These are phyloP conservation scores for Myotis yumanensis DNA, from an alignment of 2,113 vertebrate genomes.

Conservation along the genomic window DNA sequence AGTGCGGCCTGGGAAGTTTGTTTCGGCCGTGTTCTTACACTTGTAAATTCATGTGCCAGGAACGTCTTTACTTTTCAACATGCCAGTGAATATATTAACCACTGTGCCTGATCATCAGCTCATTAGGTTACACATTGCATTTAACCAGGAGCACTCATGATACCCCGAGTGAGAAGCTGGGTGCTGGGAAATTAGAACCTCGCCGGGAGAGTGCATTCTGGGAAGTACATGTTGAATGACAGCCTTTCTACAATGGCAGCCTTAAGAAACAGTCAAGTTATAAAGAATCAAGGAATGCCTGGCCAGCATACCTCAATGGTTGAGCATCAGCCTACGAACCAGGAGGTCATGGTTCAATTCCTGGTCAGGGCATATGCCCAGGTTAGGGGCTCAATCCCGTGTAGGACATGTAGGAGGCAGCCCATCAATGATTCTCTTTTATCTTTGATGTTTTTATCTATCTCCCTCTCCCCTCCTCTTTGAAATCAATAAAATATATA, in stretches of 20 bases:
- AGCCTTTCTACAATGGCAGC: background rate
- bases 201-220: background rate
- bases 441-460: no score
- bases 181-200: background rate
- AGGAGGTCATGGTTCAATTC: no score
- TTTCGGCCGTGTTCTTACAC: background rate
- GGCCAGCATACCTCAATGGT: no score
- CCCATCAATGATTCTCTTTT: no score
- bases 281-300: background rate
- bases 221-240: background rate
- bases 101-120: background rate
- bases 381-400: no score
- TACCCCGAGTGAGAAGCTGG: background rate
- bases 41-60: background rate
- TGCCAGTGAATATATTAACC: background rate
- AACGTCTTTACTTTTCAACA: background rate
- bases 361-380: no score
- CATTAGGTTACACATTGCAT: background rate
- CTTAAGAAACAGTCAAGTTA: background rate
- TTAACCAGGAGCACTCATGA: background rate
- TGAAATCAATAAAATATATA: no score
- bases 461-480: no score
- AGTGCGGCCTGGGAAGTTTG: background rate
- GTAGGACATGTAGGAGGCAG: no score
- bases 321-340: no score